A percentile compares a stretch with the other conserved stretches of the same genome.
Evolutionary conservation across 64 coral and sea anemone genomes (phyloP).

Genomic region (Astreopora myriophthalma): DNA sequence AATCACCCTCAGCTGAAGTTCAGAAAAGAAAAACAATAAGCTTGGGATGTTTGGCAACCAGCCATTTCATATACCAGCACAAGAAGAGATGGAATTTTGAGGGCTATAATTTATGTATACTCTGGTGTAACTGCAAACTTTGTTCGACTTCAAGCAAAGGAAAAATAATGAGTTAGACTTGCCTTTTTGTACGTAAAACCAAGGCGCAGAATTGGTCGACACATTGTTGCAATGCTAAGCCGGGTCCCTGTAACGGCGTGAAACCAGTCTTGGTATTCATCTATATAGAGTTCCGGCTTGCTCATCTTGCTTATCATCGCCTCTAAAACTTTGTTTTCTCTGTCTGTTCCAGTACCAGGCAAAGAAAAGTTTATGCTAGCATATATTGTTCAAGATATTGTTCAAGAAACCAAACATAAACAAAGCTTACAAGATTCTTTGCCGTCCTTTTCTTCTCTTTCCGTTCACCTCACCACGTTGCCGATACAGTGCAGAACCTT

Average conservation of each 20-base stretch:
- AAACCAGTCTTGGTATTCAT: conserved; percentile 6
- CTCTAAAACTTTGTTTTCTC: neutral
- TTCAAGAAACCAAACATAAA: too few relatives aligned
- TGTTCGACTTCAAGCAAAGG: too few relatives aligned
- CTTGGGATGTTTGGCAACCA: too few relatives aligned
- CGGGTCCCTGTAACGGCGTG: neutral
- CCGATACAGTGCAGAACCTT: neutral
- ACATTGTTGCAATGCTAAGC: neutral
- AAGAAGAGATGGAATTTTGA: too few relatives aligned
- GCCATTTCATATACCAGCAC: too few relatives aligned
- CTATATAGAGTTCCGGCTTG: neutral
- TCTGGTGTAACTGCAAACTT: too few relatives aligned
- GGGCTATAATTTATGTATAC: too few relatives aligned
- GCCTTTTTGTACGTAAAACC: neutral
- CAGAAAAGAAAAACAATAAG: too few relatives aligned
- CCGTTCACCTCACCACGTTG: neutral
- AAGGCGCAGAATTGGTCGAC: neutral
- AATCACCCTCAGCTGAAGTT: too few relatives aligned
- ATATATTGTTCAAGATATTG: neutral
- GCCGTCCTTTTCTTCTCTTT: neutral
- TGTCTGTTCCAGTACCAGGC: neutral
- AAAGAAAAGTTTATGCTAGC: neutral
- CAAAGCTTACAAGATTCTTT: neutral
- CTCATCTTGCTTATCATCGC: neutral
- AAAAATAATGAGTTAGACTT: neutral